Conservation (phyloP, 2,797 vertebrate genomes). For the Fratercula arctica region DNA sequence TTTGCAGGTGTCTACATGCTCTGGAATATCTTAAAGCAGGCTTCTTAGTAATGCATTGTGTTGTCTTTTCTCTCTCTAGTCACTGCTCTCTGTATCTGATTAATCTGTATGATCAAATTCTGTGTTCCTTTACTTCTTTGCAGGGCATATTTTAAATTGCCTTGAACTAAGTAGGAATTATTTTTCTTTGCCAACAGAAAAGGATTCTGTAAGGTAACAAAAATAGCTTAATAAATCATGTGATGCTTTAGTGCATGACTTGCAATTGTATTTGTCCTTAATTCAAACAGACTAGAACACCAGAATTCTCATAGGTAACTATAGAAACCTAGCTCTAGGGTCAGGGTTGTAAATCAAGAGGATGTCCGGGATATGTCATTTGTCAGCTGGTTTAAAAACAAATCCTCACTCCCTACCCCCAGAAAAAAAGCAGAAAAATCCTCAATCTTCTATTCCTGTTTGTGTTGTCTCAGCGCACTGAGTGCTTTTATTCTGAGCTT, state of each 20-base stretch:
- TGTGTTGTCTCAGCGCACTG: background rate
- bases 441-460: background rate
- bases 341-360: constrained; percentile 40
- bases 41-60: background rate
- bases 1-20: constrained; percentile 30
- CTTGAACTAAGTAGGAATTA: constrained; percentile 28
- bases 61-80: background rate
- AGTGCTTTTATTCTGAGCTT: background rate
- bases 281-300: background rate
- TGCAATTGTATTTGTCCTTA: constrained; percentile 7
- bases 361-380: constrained; percentile 4
- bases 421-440: background rate
- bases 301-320: constrained; percentile 5
- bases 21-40: background rate
- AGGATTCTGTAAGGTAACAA: constrained; percentile 10
- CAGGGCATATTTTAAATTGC: constrained; percentile 13
- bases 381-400: constrained; percentile 12
- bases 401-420: background rate
- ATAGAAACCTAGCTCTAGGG: background rate
- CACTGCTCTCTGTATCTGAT: background rate
- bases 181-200: constrained; percentile 3
- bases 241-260: background rate
- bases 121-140: background rate
- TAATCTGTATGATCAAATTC: background rate
- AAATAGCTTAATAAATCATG: constrained; percentile 46